Base-by-base conservation (phyloP, 2,888 invertebrate genomes). In the Drosophila nr. medialis region DNA sequence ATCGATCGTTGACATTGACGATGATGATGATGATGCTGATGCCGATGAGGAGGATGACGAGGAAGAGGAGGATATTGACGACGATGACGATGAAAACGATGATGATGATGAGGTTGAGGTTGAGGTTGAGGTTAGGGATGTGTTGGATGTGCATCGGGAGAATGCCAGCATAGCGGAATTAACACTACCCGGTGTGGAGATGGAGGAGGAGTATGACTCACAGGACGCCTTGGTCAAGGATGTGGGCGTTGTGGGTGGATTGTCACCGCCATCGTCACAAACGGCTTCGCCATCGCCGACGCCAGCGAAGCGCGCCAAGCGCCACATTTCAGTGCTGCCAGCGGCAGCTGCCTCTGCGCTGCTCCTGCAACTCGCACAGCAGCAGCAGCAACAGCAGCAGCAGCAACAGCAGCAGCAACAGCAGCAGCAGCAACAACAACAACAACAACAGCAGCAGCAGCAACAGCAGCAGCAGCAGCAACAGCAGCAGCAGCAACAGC, bases 181-280 rank as follows among this genome's bases (percentile, higher is more conserved):
- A 30, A 72, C 62, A 40, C 64, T 80, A 54, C 75, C 64, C 18
- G 77, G 72, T 6, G 21, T 45, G 45, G 45, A 15, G 21, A 4
- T 45, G 21, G 45, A 13, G 21, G 21, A 15, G 45, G 77, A 72
- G 42, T 71, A 63, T 64, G 84, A 84, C 61, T 84, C 84, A 86
- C 89, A 85, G 60, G 84, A 86, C 81, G 83, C 81, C 76, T 80
- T 89, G 75, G 77, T 65, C 59, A 81, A 75, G 56, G 87, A 88
- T 71, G 84, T 87, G 50, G 72, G 82, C 64, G 70, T 86, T 55
- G 86, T 86, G 29, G 86, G 88, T 48, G 85, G 80, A 10, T 32
- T 77, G 2, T 66, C 72, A 45, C 74, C 86, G 13, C 58, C 87
- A 38, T 13, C 68, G 11, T 54, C 56, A 51, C 56, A 58, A 51